Evolutionary conservation across 2,888 invertebrate genomes (phyloP).

Genomic region (Temnothorax ravouxi): DNA sequence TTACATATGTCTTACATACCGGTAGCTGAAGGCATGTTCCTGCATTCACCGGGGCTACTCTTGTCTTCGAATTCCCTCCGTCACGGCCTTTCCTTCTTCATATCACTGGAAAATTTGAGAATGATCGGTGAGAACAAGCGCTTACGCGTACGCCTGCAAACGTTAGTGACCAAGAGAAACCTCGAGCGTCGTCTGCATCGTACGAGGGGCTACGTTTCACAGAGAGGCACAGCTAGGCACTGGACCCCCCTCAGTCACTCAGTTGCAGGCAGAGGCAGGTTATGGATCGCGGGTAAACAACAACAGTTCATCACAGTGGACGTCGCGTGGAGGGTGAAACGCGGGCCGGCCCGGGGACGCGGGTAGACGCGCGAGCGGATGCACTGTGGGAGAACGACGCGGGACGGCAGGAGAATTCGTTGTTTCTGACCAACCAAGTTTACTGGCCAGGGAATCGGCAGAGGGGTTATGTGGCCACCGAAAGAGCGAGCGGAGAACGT

Average conservation of each 20-base stretch:
- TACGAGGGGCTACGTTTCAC: not conserved
- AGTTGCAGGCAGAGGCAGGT: conserved; percentile 56
- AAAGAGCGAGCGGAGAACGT: conserved; percentile 39
- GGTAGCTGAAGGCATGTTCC: conserved; percentile 83
- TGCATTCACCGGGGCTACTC: conserved; percentile 71
- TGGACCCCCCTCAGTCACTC: not conserved
- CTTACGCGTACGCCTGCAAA: not conserved
- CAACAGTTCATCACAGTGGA: conserved; percentile 41
- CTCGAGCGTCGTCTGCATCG: not conserved
- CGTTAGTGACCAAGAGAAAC: conserved; percentile 17
- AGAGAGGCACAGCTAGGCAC: conserved; percentile 4
- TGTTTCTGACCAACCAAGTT: conserved; percentile 20
- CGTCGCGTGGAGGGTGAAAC: not conserved
- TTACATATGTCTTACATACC: conserved; percentile 70
- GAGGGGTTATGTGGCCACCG: conserved; percentile 65
- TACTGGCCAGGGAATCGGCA: conserved; percentile 15
- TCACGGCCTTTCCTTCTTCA: conserved; percentile 77
- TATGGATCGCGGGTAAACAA: conserved; percentile 66
- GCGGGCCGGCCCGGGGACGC: not conserved
- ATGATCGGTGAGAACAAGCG: conserved; percentile 24
- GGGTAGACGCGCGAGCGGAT: not conserved
- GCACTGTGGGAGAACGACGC: not conserved
- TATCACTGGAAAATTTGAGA: conserved; percentile 77
- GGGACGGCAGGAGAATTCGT: not conserved
- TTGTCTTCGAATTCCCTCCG: conserved; percentile 70